Base-by-base conservation (phyloP, 2,888 invertebrate species). In the Uropetala carovei region DNA sequence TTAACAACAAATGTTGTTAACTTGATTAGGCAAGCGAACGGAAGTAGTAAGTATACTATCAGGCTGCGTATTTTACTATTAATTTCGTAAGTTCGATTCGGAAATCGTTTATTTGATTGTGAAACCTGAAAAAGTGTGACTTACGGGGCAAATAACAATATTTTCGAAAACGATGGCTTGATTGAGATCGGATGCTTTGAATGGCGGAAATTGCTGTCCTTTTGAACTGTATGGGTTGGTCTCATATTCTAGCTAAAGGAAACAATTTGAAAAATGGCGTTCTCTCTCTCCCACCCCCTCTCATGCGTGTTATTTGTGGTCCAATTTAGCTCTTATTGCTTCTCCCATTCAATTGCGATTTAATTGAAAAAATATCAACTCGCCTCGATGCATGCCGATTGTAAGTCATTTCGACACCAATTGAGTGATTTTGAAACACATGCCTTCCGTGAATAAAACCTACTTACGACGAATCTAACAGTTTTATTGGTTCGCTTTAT, bases 281-380 rank as follows among this genome's bases (percentile, higher is more conserved):
- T 59, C 30, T 83, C 83, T 83, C n/a, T 56, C 43, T 5, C 43
- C 43, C 5, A 1, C 5, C 43, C 82, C 27, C 82, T 14, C 60
- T 30, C 64, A 68, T 68, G 89, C 27, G 27, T 64, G 89, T 89
- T 89, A 89, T 89, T 64, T 43, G 64, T 68, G 89, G 60, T 89
- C 64, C 89, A 89, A 89, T 89, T 89, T 89, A 89, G 64, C 89
- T 89, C 43, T 89, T 89, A 89, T 89, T 89, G 64, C 60, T 64
- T 43, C 68, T 56, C 59, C 83, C 83, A 89, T 89, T 59, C 64
- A 43, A 89, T 89, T 86, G 86, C 59, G 86, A n/a, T 86, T 89
- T 89, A 60, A 89, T 89, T 64, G 89, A 89, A 89, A 89, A 89
- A 89, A 68, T 68, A 89, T 89, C 89, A 86, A 86, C 83, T 83